Percentiles rank a stretch among this genome's conserved stretches.
These are phyloP conservation scores for Cacatua alba DNA, from an alignment of 2,113 vertebrate genomes.

Conservation along the genomic window DNA sequence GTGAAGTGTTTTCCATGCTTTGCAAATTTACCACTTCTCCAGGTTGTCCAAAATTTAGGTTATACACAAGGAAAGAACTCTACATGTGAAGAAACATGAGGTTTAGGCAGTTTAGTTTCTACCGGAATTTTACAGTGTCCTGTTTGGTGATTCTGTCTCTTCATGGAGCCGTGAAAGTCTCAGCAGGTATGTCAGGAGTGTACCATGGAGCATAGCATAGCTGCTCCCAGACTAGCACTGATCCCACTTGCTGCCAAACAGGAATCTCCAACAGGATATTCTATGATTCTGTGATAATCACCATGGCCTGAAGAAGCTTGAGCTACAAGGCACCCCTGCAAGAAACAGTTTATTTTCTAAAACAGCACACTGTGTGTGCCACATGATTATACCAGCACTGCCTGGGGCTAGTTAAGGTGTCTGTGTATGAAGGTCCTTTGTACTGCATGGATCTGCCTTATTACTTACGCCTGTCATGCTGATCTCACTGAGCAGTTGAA, in stretches of 20 bases:
- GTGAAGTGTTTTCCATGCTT: neutral
- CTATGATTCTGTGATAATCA: neutral
- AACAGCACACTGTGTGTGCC: neutral
- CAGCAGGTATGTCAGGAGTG: neutral
- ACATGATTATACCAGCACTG: neutral
- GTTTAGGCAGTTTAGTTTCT: neutral
- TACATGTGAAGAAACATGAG: neutral
- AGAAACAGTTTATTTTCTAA: neutral
- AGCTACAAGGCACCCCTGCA: neutral
- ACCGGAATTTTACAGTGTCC: neutral
- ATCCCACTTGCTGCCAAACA: neutral
- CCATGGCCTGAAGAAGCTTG: neutral
- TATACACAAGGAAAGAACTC: neutral
- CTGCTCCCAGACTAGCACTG: neutral
- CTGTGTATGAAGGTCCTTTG: neutral
- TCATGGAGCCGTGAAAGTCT: neutral
- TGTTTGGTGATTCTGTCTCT: neutral
- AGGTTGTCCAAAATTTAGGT: neutral
- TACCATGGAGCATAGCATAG: neutral
- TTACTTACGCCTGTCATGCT: neutral
- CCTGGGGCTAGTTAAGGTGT: neutral
- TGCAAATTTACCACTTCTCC: neutral
- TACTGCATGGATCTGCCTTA: neutral
- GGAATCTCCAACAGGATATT: neutral
- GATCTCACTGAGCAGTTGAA: neutral